Evolutionary conservation across 2,888 invertebrate genomes (phyloP).

Genomic region (Cyclophora punctaria): DNA sequence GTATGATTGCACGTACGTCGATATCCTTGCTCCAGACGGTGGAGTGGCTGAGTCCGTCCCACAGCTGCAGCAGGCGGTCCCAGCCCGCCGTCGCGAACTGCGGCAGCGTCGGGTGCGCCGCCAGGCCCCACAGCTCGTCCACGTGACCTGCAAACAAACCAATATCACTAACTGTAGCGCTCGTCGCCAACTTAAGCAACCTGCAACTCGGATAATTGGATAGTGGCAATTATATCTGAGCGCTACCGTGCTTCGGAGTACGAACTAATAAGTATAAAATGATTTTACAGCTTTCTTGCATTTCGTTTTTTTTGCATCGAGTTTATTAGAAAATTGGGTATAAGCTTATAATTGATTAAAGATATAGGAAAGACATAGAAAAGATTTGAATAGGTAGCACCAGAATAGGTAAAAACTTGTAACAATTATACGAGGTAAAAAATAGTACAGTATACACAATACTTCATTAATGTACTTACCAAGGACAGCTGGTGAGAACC

Average conservation of each 20-base stretch:
- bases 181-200: background rate
- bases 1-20: conserved; percentile 62
- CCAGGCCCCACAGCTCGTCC: conserved; percentile 92
- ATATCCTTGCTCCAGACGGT: conserved; percentile 95
- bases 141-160: conserved; percentile 78
- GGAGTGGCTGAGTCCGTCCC: conserved; percentile 91
- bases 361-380: too few relatives aligned
- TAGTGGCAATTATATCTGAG: too few relatives aligned
- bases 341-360: too few relatives aligned
- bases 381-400: too few relatives aligned
- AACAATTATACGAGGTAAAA: too few relatives aligned
- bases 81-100: conserved; percentile 92
- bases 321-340: too few relatives aligned
- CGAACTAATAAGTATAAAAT: too few relatives aligned
- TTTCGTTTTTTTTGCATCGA: too few relatives aligned
- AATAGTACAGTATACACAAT: too few relatives aligned
- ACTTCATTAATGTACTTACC: conserved; percentile 29
- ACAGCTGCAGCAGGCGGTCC: conserved; percentile 86
- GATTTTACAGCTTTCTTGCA: too few relatives aligned
- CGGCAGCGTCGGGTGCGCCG: conserved; percentile 85
- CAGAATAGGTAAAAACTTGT: too few relatives aligned
- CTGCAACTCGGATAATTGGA: background rate
- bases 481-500: conserved; percentile 83
- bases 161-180: background rate
- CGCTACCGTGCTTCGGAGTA: too few relatives aligned